A percentile compares a stretch with the other conserved stretches of the same genome.
phyloP scores from a whole-genome alignment of 2,888 invertebrate genomes.

The Drosophila mettleri region DNA sequence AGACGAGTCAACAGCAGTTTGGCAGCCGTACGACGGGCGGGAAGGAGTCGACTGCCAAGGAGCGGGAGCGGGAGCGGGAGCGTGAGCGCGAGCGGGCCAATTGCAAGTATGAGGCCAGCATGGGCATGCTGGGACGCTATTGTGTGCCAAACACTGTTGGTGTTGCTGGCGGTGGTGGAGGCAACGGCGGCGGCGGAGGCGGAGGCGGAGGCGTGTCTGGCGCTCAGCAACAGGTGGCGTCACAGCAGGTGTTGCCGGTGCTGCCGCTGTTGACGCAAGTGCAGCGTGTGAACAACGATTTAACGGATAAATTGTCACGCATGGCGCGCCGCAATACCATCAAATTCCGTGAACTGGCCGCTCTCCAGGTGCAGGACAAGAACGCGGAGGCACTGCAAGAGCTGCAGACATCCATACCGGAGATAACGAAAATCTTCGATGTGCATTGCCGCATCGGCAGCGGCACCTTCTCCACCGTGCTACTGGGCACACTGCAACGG shows the following conservation, averaged over 20 bases:
- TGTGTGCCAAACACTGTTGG: slow-evolving; percentile 15
- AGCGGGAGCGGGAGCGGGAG: slow-evolving; percentile 5
- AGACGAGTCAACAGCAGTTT: slow-evolving; percentile 5
- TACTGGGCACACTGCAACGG: slow-evolving; percentile 88
- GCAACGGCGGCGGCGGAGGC: slow-evolving; percentile 1
- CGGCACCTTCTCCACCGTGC: slow-evolving; percentile 96
- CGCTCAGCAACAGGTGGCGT: slow-evolving; percentile 8
- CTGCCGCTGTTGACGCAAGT: slow-evolving; percentile 41
- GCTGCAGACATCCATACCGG: slow-evolving; percentile 86
- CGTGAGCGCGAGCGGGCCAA: slow-evolving; percentile 3
- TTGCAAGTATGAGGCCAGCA: slow-evolving; percentile 13
- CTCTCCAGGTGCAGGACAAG: slow-evolving; percentile 60
- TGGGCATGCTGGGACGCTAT: slow-evolving; percentile 27
- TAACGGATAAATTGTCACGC: slow-evolving; percentile 45
- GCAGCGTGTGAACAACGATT: slow-evolving; percentile 46
- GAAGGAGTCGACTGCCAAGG: slow-evolving; percentile 10
- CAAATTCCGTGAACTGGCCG: slow-evolving; percentile 51
- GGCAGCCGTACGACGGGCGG: neutral
- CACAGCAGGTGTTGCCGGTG: slow-evolving; percentile 15
- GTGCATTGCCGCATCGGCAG: slow-evolving; percentile 91
- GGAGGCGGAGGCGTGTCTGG: neutral
- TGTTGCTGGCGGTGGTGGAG: neutral
- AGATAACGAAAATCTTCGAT: slow-evolving; percentile 88
- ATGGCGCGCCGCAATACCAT: slow-evolving; percentile 48
- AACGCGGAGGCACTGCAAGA: slow-evolving; percentile 81